A percentile compares a stretch with the other conserved stretches of the same genome.
Evolutionary conservation across 1,140 invertebrate genomes (phyloP).

Genomic region (Sminthurides bifidus): DNA sequence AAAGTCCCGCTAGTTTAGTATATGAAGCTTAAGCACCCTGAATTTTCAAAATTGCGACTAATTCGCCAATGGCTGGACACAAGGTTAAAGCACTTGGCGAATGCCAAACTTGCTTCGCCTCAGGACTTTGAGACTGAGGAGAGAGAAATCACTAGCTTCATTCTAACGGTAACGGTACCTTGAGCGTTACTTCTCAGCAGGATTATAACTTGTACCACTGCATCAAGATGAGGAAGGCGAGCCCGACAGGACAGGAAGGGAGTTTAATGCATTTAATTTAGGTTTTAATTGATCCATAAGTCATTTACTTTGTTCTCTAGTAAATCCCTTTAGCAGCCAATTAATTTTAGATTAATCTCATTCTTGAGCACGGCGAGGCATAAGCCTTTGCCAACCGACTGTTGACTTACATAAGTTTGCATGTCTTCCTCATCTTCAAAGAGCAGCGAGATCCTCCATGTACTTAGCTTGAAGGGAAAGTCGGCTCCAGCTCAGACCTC

Average conservation of each 20-base stretch:
- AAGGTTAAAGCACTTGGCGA: too few relatives aligned
- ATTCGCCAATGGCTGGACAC: too few relatives aligned
- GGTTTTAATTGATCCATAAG: slow-evolving; percentile 30
- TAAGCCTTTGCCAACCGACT: too few relatives aligned
- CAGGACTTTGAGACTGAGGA: too few relatives aligned
- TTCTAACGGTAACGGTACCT: neutral
- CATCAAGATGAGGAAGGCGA: neutral
- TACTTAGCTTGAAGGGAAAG: slow-evolving; percentile 1
- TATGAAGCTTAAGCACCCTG: too few relatives aligned
- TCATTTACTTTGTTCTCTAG: slow-evolving; percentile 29
- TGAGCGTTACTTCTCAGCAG: neutral
- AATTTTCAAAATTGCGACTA: too few relatives aligned
- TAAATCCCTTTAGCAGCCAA: slow-evolving; percentile 28
- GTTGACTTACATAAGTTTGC: too few relatives aligned
- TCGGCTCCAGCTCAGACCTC: too few relatives aligned
- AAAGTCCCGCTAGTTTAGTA: too few relatives aligned
- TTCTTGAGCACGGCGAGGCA: neutral
- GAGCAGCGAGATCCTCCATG: neutral
- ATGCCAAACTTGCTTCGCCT: too few relatives aligned
- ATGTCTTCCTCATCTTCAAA: neutral
- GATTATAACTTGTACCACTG: neutral
- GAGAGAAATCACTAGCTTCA: too few relatives aligned
- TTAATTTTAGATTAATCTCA: slow-evolving; percentile 29
- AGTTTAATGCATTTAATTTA: slow-evolving; percentile 28
- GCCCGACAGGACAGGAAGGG: slow-evolving; percentile 3